phyloP scores from a whole-genome alignment of 2,113 vertebrate species.

The Halcyon malimbica region DNA sequence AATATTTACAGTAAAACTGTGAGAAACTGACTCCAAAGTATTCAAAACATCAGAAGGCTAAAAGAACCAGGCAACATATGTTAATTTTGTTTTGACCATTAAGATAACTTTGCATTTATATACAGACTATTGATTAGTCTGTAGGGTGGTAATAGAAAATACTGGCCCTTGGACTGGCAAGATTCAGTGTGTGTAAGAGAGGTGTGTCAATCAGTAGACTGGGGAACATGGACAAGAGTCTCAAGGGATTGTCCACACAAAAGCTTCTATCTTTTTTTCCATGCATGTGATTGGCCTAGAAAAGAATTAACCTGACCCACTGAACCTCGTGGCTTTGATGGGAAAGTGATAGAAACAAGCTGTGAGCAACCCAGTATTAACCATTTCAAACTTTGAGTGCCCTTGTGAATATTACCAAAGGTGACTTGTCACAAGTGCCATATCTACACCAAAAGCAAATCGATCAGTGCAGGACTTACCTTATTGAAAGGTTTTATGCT shows the following conservation, averaged over 20 bases:
- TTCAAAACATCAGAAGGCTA: no score
- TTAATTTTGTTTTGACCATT: neutral
- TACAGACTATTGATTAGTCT: neutral
- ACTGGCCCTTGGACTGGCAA: neutral
- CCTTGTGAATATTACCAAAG: neutral
- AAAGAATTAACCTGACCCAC: neutral
- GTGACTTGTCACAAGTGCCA: neutral
- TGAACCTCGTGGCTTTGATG: neutral
- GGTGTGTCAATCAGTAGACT: neutral
- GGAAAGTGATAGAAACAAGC: neutral
- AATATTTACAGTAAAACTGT: no score
- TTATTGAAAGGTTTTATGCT: neutral
- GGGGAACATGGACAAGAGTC: accelerated
- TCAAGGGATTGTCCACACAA: neutral
- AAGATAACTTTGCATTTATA: neutral
- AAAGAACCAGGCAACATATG: no score
- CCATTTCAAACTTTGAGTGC: neutral
- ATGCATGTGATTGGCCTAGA: neutral
- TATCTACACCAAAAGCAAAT: neutral
- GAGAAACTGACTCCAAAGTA: no score
- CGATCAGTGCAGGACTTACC: neutral
- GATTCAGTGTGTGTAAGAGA: neutral
- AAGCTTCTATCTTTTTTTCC: neutral
- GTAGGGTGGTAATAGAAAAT: neutral
- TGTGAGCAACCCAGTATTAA: neutral